Percentiles rank a stretch among this genome's conserved stretches.
These are phyloP conservation scores for Drosophila pandora DNA, from an alignment of 1,140 invertebrate species.

Conservation along the genomic window DNA sequence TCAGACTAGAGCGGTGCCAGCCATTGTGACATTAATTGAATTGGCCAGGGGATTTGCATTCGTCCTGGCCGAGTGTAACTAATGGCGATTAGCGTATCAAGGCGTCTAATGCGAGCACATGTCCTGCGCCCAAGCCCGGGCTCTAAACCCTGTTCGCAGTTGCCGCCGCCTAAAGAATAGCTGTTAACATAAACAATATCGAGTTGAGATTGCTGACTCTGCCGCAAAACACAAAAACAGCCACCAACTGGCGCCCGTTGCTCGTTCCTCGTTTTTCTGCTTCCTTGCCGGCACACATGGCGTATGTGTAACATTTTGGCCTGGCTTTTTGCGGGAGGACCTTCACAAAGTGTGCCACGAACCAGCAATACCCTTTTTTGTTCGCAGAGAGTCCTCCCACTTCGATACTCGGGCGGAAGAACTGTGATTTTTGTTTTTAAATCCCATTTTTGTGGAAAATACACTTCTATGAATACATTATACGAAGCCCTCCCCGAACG, in stretches of 20 bases:
- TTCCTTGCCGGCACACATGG: slow-evolving; percentile 42
- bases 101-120: slow-evolving; percentile 4
- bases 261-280: slow-evolving; percentile 1
- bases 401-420: not conserved
- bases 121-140: not conserved
- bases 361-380: not conserved
- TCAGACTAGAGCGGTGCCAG: not conserved
- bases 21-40: slow-evolving; percentile 22
- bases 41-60: slow-evolving; percentile 15
- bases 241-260: slow-evolving; percentile 12
- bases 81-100: slow-evolving; percentile 16
- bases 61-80: not conserved
- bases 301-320: slow-evolving; percentile 66
- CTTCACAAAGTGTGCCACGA: not conserved
- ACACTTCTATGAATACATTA: too few relatives aligned
- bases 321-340: slow-evolving; percentile 26
- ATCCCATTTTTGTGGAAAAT: too few relatives aligned
- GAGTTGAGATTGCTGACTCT: slow-evolving; percentile 44
- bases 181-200: slow-evolving; percentile 52
- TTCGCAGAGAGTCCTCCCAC: too few relatives aligned
- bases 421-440: too few relatives aligned
- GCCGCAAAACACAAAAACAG: slow-evolving; percentile 27
- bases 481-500: not conserved
- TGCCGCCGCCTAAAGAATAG: slow-evolving; percentile 8
- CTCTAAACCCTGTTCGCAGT: not conserved